Percentiles rank a stretch among this genome's conserved stretches.
Conservation (phyloP, 2,888 invertebrate species). For the Allolobophora icterica region DNA sequence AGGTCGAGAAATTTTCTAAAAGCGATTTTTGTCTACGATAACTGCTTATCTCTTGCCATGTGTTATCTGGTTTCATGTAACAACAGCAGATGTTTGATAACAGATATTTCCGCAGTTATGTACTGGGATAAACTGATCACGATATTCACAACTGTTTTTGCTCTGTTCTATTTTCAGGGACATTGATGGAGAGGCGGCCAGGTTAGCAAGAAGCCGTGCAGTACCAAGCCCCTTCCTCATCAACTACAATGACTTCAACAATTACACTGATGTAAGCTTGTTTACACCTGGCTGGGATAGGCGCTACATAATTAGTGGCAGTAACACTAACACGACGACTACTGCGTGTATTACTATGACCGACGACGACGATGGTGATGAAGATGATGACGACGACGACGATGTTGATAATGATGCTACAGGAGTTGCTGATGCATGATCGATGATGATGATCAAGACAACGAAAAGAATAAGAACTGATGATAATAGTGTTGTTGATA, state of each 20-base stretch:
- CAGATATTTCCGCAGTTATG: neutral
- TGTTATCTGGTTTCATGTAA: neutral
- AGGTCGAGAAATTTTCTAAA: neutral
- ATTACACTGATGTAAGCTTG: slow-evolving; percentile 6
- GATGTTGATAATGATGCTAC: too few relatives aligned
- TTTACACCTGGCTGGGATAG: neutral
- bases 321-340: neutral
- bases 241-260: slow-evolving; percentile 32
- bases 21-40: neutral
- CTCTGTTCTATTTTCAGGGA: neutral
- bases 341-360: too few relatives aligned
- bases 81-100: neutral
- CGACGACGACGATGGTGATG: too few relatives aligned
- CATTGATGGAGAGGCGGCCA: slow-evolving; percentile 25
- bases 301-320: neutral
- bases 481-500: too few relatives aligned
- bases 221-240: neutral
- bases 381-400: neutral
- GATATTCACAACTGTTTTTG: neutral
- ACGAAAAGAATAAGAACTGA: too few relatives aligned
- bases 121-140: neutral
- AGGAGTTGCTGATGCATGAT: too few relatives aligned
- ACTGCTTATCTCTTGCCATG: neutral
- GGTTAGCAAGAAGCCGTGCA: neutral
- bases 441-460: too few relatives aligned